Percentiles rank a stretch among this genome's conserved stretches.
Conservation (phyloP, 1,140 invertebrate species). For the Drusus annulatus region DNA sequence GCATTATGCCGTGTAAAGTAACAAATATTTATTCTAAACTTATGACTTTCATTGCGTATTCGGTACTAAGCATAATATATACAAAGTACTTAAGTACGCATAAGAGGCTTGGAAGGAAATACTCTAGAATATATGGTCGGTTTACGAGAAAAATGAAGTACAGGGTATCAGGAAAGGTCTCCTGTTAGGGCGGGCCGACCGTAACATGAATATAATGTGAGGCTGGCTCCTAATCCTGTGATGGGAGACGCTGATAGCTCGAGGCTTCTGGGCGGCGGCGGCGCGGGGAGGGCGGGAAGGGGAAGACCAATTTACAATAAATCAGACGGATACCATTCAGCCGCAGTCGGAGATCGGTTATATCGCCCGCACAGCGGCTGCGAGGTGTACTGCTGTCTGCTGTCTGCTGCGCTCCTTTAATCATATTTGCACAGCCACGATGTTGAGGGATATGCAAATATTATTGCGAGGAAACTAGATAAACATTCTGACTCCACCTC, state of each 20-base stretch:
- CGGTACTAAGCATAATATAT: too few species aligned
- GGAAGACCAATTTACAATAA: constrained; percentile 30
- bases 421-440: background rate
- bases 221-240: constrained; percentile 17
- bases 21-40: too few species aligned
- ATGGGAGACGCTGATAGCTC: constrained; percentile 29
- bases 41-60: too few species aligned
- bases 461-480: constrained; percentile 2
- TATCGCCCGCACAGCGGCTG: background rate
- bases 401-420: too few species aligned
- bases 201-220: constrained; percentile 21
- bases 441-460: constrained; percentile 28
- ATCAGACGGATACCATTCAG: constrained; percentile 5
- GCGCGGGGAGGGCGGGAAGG: background rate
- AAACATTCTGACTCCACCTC: background rate
- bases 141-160: constrained; percentile 16
- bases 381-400: too few species aligned
- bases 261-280: background rate
- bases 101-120: constrained; percentile 1
- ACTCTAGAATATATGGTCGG: background rate
- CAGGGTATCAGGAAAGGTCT: constrained; percentile 19
- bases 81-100: background rate
- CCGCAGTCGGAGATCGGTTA: background rate
- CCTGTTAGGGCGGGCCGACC: constrained; percentile 8
- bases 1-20: too few species aligned